Evolutionary conservation across 2,888 invertebrate genomes (phyloP).

Genomic region (Strigamia maritima): DNA sequence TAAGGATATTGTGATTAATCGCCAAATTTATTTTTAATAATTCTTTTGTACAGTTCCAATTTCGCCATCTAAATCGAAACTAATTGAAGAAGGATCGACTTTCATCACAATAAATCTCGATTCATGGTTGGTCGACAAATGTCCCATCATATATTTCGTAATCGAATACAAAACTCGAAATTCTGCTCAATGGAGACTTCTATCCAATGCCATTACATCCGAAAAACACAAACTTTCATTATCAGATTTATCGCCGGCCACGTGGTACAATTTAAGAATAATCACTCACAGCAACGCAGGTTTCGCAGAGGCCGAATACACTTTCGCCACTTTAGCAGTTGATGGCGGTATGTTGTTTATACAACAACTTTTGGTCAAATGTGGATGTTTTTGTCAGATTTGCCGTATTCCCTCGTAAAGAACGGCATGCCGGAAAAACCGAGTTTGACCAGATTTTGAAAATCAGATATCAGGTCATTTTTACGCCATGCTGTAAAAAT

Average conservation of each 20-base stretch:
- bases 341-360: not conserved
- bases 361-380: no score
- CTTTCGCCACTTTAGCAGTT: not conserved
- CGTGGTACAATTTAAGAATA: constrained; percentile 24
- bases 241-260: constrained; percentile 47
- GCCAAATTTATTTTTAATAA: not conserved
- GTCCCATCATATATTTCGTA: constrained; percentile 31
- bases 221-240: constrained; percentile 48
- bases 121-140: constrained; percentile 11
- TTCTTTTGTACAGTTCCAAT: constrained; percentile 11
- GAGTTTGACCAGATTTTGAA: no score
- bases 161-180: constrained; percentile 7
- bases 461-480: no score
- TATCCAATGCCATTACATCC: constrained; percentile 49
- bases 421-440: not conserved
- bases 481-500: no score
- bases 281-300: constrained; percentile 24
- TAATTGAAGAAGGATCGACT: constrained; percentile 27
- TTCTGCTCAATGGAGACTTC: not conserved
- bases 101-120: constrained; percentile 2
- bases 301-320: not conserved
- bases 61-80: not conserved
- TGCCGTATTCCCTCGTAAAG: no score
- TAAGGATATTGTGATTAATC: no score
- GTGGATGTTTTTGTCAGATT: no score